A percentile compares a stretch with the other conserved stretches of the same genome.
Conservation (phyloP, 1,140 invertebrate genomes). For the Mya arenaria region DNA sequence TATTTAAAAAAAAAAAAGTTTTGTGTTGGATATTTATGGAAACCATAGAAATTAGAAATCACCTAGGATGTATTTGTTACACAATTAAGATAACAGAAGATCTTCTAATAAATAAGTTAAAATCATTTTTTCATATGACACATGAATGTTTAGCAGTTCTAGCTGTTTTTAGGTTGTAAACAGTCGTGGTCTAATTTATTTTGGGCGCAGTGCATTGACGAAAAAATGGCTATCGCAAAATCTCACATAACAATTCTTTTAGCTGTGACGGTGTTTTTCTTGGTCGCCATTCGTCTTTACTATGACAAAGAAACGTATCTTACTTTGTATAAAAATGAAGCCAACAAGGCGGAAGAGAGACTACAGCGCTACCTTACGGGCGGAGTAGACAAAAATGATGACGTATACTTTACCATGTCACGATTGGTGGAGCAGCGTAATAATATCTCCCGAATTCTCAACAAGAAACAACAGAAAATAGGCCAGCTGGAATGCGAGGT, state of each 20-base stretch:
- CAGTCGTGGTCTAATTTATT: too few species aligned
- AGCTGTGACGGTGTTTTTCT: background rate
- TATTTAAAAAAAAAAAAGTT: too few species aligned
- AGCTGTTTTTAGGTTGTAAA: too few species aligned
- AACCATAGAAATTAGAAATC: too few species aligned
- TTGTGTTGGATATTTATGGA: too few species aligned
- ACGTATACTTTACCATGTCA: slow-evolving; percentile 3
- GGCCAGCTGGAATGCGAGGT: slow-evolving; percentile 43
- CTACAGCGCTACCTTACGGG: background rate
- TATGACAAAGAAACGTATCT: background rate
- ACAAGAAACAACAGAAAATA: slow-evolving; percentile 35
- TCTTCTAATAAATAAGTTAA: too few species aligned
- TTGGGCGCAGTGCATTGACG: too few species aligned
- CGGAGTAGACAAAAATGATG: background rate
- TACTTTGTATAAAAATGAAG: background rate
- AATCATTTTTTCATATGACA: too few species aligned
- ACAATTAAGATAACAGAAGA: too few species aligned
- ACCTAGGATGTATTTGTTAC: too few species aligned
- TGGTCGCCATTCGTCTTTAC: background rate
- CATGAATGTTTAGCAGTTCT: too few species aligned
- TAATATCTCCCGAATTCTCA: slow-evolving; percentile 19
- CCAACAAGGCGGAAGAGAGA: background rate
- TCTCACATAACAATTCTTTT: background rate
- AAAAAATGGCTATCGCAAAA: slow-evolving; percentile 1
- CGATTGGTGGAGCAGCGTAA: slow-evolving; percentile 1